Percentiles rank a stretch among this genome's conserved stretches.
phyloP scores from a whole-genome alignment of 2,888 invertebrate genomes.

The Apoderus coryli region DNA sequence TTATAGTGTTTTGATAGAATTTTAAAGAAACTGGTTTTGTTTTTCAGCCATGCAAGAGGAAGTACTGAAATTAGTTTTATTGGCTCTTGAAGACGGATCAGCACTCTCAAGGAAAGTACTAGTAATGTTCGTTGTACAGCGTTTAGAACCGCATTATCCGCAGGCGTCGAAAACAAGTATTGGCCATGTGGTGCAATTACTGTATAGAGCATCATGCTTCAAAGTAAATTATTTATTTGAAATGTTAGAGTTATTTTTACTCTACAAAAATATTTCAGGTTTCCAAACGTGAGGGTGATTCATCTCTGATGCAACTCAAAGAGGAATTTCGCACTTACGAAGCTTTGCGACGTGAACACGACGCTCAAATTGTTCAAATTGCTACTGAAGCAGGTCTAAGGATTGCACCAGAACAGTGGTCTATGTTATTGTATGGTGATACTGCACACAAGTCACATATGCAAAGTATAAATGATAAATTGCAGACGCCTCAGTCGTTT shows the following conservation, averaged over 20 bases:
- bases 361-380: slow-evolving; percentile 96
- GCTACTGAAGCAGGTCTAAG: slow-evolving; percentile 93
- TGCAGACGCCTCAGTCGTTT: slow-evolving; percentile 89
- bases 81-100: slow-evolving; percentile 91
- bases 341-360: slow-evolving; percentile 84
- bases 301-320: slow-evolving; percentile 94
- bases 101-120: slow-evolving; percentile 85
- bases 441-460: slow-evolving; percentile 92
- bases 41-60: slow-evolving; percentile 91
- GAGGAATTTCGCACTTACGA: slow-evolving; percentile 95
- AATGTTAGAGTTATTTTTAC: background rate
- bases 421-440: slow-evolving; percentile 90
- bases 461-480: slow-evolving; percentile 84
- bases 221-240: too few relatives aligned
- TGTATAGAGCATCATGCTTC: slow-evolving; percentile 96
- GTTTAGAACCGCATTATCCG: slow-evolving; percentile 86
- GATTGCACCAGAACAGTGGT: slow-evolving; percentile 98
- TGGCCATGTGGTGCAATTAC: slow-evolving; percentile 94
- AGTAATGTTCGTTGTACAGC: slow-evolving; percentile 97
- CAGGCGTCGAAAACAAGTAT: slow-evolving; percentile 98
- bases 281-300: slow-evolving; percentile 90
- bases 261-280: slow-evolving; percentile 40
- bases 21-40: slow-evolving; percentile 1
- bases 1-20: background rate
- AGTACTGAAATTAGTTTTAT: slow-evolving; percentile 81